Base-by-base conservation (phyloP, 2,113 vertebrate species). In the Carassius auratus region DNA sequence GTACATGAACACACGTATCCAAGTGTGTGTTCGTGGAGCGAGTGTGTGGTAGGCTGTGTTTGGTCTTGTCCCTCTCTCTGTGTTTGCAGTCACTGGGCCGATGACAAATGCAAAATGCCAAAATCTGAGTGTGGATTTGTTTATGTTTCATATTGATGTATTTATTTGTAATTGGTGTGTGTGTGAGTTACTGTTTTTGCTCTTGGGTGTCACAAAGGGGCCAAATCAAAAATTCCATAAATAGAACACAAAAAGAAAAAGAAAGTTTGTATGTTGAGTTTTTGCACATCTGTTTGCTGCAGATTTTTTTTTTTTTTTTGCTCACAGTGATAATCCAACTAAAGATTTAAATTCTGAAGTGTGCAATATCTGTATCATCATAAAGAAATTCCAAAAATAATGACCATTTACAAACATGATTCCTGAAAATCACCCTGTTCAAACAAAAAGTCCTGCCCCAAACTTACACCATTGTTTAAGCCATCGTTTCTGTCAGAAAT, bases 161-260 rank as follows among this genome's bases (percentile, higher is more conserved):
- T 77, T 64, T 85, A 12, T 64, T 61, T 76, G 74, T 66, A 17
- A 36, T 15, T 69, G 81, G 36, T 33, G 45, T 21, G 26, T 7
- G 13, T 69, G 26, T 38, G 26, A 9, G 45, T 45, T 10, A 45
- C 42, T 52, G 9, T 19, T 48, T 84, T 50, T 36, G 15, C 30
- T 26, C 5, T 57, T 26, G 14, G 17, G 17, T 64, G 61, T 85
- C 38, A 76, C 38, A 19, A 6, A 64, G 26, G 68, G 30, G 19
- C 12, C 83, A 66, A 66, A 85, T 50, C 6, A 59, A 76, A 57
- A 62, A 84, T 84, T 59, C 59, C 33, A 38, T 17, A 74, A 45
- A 75, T 84, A 30, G 36, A 75, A 62, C 36, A 45, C 21, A 26
- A n/a, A 36, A 48, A 12, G 38, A 13, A 48, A 48, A 17, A 81